Percentiles rank a stretch among this genome's conserved stretches.
phyloP scores from a whole-genome alignment of 2,113 vertebrate species.

The Macrotus californicus region DNA sequence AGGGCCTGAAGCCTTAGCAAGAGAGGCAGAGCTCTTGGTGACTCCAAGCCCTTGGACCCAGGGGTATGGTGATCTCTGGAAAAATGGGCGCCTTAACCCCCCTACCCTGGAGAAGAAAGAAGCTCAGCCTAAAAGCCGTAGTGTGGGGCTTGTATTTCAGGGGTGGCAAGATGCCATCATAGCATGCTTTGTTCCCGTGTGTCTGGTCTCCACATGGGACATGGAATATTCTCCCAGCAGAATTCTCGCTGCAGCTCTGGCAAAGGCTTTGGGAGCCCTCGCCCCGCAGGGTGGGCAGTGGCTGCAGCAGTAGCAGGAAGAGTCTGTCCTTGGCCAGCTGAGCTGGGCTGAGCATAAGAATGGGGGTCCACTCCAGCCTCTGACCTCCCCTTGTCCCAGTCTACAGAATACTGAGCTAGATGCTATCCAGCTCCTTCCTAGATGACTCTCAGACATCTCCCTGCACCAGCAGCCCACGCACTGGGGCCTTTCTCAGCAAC shows the following conservation, averaged over 20 bases:
- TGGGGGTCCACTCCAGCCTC: background rate
- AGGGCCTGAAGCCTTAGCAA: background rate
- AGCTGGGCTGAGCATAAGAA: background rate
- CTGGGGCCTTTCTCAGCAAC: accelerated
- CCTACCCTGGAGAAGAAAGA: background rate
- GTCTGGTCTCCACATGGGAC: background rate
- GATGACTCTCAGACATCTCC: background rate
- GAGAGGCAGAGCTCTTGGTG: background rate
- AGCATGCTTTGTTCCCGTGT: background rate
- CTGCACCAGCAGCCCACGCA: background rate
- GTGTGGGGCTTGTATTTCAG: background rate
- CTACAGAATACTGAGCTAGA: background rate
- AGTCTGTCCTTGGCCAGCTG: background rate
- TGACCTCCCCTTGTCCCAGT: accelerated
- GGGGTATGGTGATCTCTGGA: background rate
- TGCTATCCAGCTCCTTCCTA: too few relatives aligned
- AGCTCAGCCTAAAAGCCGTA: background rate
- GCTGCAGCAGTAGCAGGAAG: background rate
- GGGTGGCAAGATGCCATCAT: background rate
- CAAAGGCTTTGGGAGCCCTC: background rate
- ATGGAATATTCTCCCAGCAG: background rate
- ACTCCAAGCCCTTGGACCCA: background rate
- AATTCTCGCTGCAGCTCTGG: background rate
- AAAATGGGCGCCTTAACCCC: too few relatives aligned
- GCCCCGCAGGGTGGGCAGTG: accelerated